These are phyloP conservation scores for Dinocampus coccinellae DNA, from an alignment of 2,888 invertebrate species.

Conservation along the genomic window DNA sequence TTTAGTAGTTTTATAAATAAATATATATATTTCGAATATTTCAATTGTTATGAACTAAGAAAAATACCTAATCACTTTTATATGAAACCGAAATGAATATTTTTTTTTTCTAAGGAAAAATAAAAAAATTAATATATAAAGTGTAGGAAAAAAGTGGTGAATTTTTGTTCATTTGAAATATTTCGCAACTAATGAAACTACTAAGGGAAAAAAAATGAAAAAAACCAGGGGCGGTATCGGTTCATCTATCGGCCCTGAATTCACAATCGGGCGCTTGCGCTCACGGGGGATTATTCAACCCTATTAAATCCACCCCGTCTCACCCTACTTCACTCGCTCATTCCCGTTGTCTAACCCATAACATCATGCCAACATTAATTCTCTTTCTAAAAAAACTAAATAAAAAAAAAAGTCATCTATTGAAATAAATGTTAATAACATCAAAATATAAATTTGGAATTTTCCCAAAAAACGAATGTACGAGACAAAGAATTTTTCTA, in stretches of 20 bases:
- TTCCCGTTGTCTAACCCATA: constrained; percentile 30
- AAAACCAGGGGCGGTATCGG: constrained; percentile 28
- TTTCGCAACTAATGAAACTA: no score
- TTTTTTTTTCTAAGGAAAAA: no score
- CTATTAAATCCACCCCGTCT: constrained; percentile 15
- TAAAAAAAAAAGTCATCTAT: background rate
- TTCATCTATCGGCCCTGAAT: constrained; percentile 26
- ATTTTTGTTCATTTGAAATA: no score
- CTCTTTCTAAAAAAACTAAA: background rate
- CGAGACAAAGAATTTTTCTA: no score
- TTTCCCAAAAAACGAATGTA: no score
- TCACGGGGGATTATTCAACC: constrained; percentile 18
- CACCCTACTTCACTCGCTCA: no score
- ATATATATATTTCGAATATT: background rate
- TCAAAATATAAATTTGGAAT: no score
- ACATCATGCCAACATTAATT: constrained; percentile 23
- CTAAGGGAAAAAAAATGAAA: background rate
- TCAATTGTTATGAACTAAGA: background rate
- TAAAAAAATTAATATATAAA: no score
- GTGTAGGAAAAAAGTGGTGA: no score
- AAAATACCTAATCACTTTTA: no score
- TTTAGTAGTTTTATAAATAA: background rate
- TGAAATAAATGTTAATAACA: background rate
- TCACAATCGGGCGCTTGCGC: constrained; percentile 24
- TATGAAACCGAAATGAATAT: no score